phyloP scores from a whole-genome alignment of 2,113 vertebrate genomes.

The Podilymbus podiceps region DNA sequence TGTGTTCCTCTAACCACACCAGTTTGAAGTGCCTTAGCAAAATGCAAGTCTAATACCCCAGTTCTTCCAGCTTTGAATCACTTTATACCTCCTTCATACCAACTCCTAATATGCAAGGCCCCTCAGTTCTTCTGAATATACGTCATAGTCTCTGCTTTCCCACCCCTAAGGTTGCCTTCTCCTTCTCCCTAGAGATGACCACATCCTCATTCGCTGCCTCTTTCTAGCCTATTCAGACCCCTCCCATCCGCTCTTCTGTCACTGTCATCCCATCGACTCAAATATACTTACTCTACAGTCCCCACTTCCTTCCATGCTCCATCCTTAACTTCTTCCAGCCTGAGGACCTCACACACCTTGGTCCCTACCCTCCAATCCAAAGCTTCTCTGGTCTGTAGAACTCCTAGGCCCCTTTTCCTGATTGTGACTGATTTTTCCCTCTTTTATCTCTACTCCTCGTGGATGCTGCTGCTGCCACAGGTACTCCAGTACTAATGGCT shows the following conservation, averaged over 20 bases:
- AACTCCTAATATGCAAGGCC: neutral
- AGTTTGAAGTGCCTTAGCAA: neutral
- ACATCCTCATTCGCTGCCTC: neutral
- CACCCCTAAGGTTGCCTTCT: neutral
- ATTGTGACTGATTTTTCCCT: neutral
- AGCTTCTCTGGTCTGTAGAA: neutral
- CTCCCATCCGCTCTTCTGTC: neutral
- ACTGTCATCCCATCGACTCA: neutral
- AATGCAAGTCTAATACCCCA: neutral
- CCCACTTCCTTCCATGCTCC: neutral
- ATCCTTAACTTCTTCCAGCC: neutral
- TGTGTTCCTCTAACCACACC: neutral
- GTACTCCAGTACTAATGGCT: neutral
- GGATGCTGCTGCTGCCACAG: neutral
- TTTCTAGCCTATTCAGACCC: neutral
- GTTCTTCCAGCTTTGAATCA: neutral
- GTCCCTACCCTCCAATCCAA: neutral
- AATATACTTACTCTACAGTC: neutral
- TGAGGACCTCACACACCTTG: neutral
- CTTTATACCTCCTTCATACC: neutral
- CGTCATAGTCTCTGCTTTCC: neutral
- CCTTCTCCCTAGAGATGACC: neutral
- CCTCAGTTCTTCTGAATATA: neutral
- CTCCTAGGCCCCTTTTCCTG: neutral
- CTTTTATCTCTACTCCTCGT: neutral